phyloP scores from a whole-genome alignment of 2,797 vertebrate genomes.

The Fringilla coelebs region DNA sequence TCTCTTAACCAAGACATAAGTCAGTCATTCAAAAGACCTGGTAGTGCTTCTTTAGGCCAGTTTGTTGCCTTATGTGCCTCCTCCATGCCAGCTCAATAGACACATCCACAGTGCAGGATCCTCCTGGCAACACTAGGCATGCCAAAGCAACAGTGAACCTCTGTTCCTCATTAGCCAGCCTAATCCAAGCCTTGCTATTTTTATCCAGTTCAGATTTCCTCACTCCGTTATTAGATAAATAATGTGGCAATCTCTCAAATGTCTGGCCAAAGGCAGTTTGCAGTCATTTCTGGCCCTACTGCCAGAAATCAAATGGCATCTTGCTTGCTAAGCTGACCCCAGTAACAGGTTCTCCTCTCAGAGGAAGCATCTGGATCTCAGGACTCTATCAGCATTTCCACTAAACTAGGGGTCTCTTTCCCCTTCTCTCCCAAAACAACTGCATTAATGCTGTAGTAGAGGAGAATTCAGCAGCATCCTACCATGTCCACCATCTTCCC shows the following conservation, averaged over 20 bases:
- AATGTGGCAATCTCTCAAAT: conserved; percentile 22
- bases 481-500: not conserved
- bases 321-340: not conserved
- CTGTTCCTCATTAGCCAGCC: conserved; percentile 13
- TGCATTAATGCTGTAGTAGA: not conserved
- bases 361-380: not conserved
- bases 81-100: not conserved
- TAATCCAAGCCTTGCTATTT: conserved; percentile 48
- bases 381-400: not conserved
- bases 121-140: not conserved
- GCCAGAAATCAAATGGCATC: not conserved
- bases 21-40: not conserved
- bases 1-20: not conserved
- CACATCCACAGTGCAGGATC: not conserved
- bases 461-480: not conserved
- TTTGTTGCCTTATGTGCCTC: not conserved
- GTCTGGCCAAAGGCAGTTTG: not conserved
- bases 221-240: conserved; percentile 42
- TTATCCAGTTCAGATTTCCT: conserved; percentile 36
- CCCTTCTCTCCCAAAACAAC: not conserved
- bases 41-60: not conserved
- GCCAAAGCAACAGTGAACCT: conserved; percentile 15
- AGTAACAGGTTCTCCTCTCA: not conserved
- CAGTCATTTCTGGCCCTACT: not conserved
- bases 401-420: not conserved